Evolutionary conservation across 2,797 vertebrate genomes (phyloP).

Genomic region (Adrianichthys oophorus): DNA sequence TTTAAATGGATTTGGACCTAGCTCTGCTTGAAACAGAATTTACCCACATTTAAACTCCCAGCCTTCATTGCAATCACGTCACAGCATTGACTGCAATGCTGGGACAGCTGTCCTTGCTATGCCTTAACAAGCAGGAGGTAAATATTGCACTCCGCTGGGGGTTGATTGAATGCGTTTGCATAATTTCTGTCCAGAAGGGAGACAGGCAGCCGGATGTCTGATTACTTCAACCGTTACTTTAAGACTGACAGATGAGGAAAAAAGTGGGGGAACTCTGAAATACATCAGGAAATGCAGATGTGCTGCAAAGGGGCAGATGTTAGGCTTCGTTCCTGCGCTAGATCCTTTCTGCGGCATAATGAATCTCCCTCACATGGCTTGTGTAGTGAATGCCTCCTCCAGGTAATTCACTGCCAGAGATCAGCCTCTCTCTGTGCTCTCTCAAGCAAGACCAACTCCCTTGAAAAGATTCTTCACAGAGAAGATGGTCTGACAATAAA

Average conservation of each 20-base stretch:
- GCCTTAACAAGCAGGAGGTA: slow-evolving; percentile 53
- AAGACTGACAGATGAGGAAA: neutral
- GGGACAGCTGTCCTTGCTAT: slow-evolving; percentile 45
- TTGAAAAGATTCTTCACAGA: slow-evolving; percentile 59
- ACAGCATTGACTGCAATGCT: slow-evolving; percentile 47
- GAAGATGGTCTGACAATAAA: slow-evolving; percentile 62
- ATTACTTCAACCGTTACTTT: slow-evolving; percentile 33
- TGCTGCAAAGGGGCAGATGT: slow-evolving; percentile 11
- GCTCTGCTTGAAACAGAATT: slow-evolving; percentile 13
- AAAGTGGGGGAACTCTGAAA: slow-evolving; percentile 12
- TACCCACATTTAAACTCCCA: slow-evolving; percentile 26
- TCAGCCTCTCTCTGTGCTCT: slow-evolving; percentile 56
- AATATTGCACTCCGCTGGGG: slow-evolving; percentile 46
- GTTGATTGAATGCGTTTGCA: slow-evolving; percentile 62
- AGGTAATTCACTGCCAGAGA: slow-evolving; percentile 52
- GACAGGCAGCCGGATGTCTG: slow-evolving; percentile 31
- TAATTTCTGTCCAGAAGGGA: slow-evolving; percentile 39
- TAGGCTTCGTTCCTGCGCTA: slow-evolving; percentile 24
- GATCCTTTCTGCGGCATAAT: slow-evolving; percentile 35
- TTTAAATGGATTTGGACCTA: slow-evolving; percentile 18
- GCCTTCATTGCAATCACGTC: slow-evolving; percentile 39
- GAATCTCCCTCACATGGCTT: slow-evolving; percentile 46
- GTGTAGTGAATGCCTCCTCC: slow-evolving; percentile 34
- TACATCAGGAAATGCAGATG: slow-evolving; percentile 27
- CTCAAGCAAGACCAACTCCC: slow-evolving; percentile 56